Evolutionary conservation across 2,797 vertebrate species (phyloP).

Genomic region (Peromyscus nudipes): DNA sequence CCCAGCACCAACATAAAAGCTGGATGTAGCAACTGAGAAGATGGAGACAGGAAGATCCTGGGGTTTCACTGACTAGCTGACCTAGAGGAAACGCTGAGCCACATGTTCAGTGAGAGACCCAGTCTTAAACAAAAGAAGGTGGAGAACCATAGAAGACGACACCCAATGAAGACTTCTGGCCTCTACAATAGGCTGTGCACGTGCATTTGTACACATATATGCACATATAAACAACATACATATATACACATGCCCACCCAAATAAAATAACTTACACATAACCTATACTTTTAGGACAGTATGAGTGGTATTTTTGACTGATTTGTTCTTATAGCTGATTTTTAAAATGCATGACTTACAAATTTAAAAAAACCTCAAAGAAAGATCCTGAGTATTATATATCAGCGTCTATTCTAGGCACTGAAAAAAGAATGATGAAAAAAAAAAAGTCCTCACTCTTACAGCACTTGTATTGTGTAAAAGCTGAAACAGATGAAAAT

Average conservation of each 20-base stretch:
- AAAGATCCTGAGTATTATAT: background rate
- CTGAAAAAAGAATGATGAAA: background rate
- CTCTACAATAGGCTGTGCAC: background rate
- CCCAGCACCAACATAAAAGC: too few species aligned
- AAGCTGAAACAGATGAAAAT: background rate
- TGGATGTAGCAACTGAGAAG: background rate
- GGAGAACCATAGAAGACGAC: background rate
- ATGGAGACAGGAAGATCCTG: background rate
- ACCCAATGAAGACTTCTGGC: background rate
- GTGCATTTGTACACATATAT: background rate
- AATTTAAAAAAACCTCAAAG: background rate
- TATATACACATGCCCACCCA: background rate
- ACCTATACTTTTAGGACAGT: constrained; percentile 8
- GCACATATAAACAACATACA: background rate
- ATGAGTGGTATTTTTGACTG: background rate
- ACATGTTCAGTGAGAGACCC: background rate
- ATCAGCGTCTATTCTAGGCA: background rate
- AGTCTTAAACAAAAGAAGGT: background rate
- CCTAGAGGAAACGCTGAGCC: background rate
- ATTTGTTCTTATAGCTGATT: constrained; percentile 38
- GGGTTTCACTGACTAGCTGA: background rate
- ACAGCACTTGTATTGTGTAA: background rate
- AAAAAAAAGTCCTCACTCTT: constrained; percentile 2
- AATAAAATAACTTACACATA: background rate
- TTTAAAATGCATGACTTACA: constrained; percentile 49